Evolutionary conservation across 2,888 invertebrate species (phyloP).

Genomic region (Priapulus caudatus): DNA sequence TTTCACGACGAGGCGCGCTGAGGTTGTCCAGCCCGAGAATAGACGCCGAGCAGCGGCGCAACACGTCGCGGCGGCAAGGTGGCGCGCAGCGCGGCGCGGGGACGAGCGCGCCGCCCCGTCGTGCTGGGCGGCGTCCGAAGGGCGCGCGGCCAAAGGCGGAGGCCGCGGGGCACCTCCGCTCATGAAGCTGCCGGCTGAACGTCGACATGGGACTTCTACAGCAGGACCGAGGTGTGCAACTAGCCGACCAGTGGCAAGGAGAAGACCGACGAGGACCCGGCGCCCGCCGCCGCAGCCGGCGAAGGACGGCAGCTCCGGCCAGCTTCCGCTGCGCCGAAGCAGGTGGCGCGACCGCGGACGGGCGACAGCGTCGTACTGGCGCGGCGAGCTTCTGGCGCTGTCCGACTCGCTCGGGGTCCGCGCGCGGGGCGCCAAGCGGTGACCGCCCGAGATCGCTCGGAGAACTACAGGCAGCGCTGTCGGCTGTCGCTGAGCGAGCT

Average conservation of each 20-base stretch:
- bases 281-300: too few species aligned
- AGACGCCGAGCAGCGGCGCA: not conserved
- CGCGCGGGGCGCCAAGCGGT: not conserved
- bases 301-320: not conserved
- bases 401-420: not conserved
- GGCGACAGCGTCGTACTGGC: not conserved
- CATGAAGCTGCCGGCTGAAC: not conserved
- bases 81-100: too few species aligned
- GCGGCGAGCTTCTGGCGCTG: not conserved
- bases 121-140: too few species aligned
- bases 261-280: not conserved
- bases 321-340: not conserved
- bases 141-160: too few species aligned
- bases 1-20: not conserved
- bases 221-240: not conserved
- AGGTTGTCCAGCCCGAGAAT: not conserved
- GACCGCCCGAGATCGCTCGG: not conserved
- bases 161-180: too few species aligned
- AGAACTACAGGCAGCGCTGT: not conserved
- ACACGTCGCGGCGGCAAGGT: not conserved
- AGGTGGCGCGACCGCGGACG: not conserved
- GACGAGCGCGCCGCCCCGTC: not conserved
- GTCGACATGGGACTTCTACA: not conserved
- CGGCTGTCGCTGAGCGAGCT: not conserved
- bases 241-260: not conserved